phyloP scores from a whole-genome alignment of 1,140 invertebrate species.

The Drosophila equinoxialis region DNA sequence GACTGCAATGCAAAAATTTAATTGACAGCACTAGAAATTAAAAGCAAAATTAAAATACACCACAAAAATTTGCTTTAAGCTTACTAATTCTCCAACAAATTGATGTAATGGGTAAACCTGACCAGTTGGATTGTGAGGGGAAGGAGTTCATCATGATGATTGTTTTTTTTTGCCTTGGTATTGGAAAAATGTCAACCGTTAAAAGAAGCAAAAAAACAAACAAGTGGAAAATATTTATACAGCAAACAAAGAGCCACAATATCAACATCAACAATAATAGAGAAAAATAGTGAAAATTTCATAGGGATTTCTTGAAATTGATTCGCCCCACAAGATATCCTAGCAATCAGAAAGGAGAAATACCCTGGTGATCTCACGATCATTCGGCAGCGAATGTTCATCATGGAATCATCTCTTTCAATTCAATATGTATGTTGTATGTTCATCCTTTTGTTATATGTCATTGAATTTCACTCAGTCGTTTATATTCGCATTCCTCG shows the following conservation, averaged over 20 bases:
- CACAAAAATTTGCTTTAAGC: not conserved
- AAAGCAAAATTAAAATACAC: conserved; percentile 1
- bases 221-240: conserved; percentile 8
- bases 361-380: too few relatives aligned
- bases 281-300: conserved; percentile 3
- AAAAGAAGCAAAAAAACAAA: conserved; percentile 5
- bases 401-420: too few relatives aligned
- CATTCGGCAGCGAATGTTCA: too few relatives aligned
- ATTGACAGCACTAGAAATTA: not conserved
- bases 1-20: conserved; percentile 1
- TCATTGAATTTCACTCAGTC: not conserved
- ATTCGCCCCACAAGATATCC: conserved; percentile 66
- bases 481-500: not conserved
- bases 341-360: conserved; percentile 38
- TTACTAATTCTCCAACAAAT: too few relatives aligned
- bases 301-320: not conserved
- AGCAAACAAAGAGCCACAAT: conserved; percentile 32
- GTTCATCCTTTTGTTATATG: too few relatives aligned
- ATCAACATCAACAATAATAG: conserved; percentile 5
- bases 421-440: too few relatives aligned
- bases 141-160: not conserved
- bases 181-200: not conserved
- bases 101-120: not conserved
- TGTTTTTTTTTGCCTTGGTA: not conserved
- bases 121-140: not conserved